Evolutionary conservation across 2,888 invertebrate species (phyloP).

Genomic region (Metacarcinus magister): DNA sequence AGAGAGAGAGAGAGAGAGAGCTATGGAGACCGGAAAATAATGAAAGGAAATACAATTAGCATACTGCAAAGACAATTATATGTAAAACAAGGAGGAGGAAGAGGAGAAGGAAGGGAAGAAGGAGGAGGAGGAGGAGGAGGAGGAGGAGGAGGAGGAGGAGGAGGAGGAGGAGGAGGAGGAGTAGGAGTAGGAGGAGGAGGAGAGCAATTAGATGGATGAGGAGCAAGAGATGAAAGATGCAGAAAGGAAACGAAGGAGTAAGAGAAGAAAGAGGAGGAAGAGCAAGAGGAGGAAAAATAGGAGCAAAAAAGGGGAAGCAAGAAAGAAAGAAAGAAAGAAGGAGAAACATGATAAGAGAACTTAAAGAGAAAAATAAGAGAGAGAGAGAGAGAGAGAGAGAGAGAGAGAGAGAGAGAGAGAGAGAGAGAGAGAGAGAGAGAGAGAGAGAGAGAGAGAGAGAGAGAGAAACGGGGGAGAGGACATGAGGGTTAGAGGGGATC

Average conservation of each 20-base stretch:
- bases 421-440: constrained; percentile 43
- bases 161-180: not conserved
- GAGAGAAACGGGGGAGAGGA: constrained; percentile 36
- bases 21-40: constrained; percentile 32
- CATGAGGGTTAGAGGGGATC: constrained; percentile 53
- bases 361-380: too few species aligned
- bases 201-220: too few species aligned
- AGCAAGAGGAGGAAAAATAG: not conserved
- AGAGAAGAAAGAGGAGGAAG: not conserved
- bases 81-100: constrained; percentile 11
- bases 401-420: not conserved
- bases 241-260: not conserved
- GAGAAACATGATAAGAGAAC: too few species aligned
- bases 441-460: constrained; percentile 37
- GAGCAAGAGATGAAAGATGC: too few species aligned
- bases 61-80: not conserved
- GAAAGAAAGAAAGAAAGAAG: too few species aligned
- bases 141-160: not conserved
- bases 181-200: not conserved
- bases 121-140: not conserved
- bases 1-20: constrained; percentile 64
- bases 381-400: not conserved
- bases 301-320: not conserved
- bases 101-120: not conserved
- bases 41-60: not conserved